Conservation (phyloP, 2,113 vertebrate genomes). For the Pseudorectes ferrugineus region DNA sequence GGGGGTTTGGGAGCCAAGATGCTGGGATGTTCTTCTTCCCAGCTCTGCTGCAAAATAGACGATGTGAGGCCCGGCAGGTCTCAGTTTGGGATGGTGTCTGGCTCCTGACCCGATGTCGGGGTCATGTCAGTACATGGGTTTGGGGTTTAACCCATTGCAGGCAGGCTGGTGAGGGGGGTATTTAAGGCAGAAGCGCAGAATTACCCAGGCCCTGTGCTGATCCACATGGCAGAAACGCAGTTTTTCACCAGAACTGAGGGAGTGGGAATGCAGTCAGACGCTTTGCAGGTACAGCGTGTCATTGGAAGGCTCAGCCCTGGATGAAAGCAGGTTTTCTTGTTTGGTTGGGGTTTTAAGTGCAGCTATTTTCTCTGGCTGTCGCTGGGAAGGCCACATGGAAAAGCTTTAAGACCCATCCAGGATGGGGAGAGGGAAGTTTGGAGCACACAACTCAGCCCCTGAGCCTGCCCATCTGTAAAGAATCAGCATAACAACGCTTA, state of each 20-base stretch:
- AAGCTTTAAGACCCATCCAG: not conserved
- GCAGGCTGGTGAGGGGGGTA: not conserved
- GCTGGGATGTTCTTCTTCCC: not conserved
- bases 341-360: not conserved
- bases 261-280: not conserved
- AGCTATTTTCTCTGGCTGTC: not conserved
- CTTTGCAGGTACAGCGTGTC: not conserved
- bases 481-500: constrained; percentile 37
- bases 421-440: not conserved
- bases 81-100: not conserved
- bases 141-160: not conserved
- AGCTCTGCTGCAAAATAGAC: not conserved
- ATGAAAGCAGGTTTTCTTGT: not conserved
- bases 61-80: not conserved
- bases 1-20: not conserved
- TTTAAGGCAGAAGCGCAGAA: not conserved
- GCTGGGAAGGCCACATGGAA: not conserved
- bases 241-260: not conserved
- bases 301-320: not conserved
- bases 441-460: not conserved
- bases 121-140: rapidly evolving
- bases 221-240: not conserved
- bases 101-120: not conserved
- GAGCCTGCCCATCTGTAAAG: constrained; percentile 25
- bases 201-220: not conserved